Base-by-base conservation (phyloP, 1,140 invertebrate species). In the Drosophila pallidifrons region DNA sequence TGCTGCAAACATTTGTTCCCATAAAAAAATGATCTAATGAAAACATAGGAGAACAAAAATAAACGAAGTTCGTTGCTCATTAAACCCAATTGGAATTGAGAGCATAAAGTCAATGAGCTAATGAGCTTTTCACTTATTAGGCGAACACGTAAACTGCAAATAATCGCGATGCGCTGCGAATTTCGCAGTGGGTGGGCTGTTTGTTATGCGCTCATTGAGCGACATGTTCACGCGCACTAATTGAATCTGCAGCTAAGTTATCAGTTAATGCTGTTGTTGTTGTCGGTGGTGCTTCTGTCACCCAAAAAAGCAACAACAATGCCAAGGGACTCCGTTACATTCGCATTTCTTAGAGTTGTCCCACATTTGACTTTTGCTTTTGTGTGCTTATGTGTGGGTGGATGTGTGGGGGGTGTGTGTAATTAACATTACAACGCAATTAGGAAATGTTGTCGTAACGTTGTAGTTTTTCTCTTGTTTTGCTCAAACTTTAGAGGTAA, bases 361-460 rank as follows among this genome's bases (percentile, higher is more conserved):
- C 38, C 8, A 41, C 11, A 55, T 59, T 54, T 46, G 38, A 55
- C 60, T 15, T 47, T 28, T 28, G 32, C 13, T 25, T 25, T 25
- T 28, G 38, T 35, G 10, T 41, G 30, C 16, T 15, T 13, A 15
- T 7, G 7, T n/a, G 38, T 10, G 11, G 8, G 35, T 38, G 6
- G 0, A 1, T 25, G 43, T 57, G 28, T 32, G 28, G 6, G 10
- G 7, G 35, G 30, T 68, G 15, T 51, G 49, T 47, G 8, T 20
- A 59, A 66, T 47, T 35, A 30, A 32, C 55, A 67, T 58, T 30
- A 43, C 46, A 52, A 11, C 28, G 54, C 70, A 66, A 73, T 73
- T 73, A 73, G 64, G 63, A 59, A 73, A 73, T 73, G 70, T 67
- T 67, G 67, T 59, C 67, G 49, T 45, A 35, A 7, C 45, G 32